Evolutionary conservation across 2,113 vertebrate species (phyloP).

Genomic region (Tenrec ecaudatus): DNA sequence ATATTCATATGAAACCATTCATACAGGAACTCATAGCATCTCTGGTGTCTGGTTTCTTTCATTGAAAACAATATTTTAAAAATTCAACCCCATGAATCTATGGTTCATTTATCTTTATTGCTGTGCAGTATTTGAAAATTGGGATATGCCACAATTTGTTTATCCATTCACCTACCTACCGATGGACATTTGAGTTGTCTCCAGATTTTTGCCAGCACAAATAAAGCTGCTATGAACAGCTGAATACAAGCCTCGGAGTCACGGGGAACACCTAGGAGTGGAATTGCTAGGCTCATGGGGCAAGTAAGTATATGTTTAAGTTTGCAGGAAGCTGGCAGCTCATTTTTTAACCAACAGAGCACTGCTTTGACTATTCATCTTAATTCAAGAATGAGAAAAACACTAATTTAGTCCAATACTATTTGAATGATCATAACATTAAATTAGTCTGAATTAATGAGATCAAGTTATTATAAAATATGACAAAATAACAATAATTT

Average conservation of each 20-base stretch:
- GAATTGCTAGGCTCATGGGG: not conserved
- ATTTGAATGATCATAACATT: constrained; percentile 57
- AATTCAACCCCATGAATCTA: not conserved
- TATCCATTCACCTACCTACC: not conserved
- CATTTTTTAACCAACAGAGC: not conserved
- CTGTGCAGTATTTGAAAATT: not conserved
- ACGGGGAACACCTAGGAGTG: not conserved
- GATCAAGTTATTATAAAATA: constrained; percentile 54
- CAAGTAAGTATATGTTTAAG: not conserved
- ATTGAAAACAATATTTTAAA: not conserved
- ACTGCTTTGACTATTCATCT: constrained; percentile 47
- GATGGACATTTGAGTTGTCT: not conserved
- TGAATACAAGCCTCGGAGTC: not conserved
- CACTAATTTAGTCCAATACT: constrained; percentile 46
- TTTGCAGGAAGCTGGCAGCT: constrained; percentile 23
- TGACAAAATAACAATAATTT: not conserved
- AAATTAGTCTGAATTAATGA: constrained; percentile 67
- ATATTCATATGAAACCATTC: not conserved
- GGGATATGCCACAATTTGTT: not conserved
- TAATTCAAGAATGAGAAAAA: constrained; percentile 61
- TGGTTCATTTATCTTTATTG: not conserved
- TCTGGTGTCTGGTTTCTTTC: not conserved
- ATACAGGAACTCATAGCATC: not conserved
- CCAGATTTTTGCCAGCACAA: not conserved
- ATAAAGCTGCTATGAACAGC: constrained; percentile 32